A percentile compares a stretch with the other conserved stretches of the same genome.
Conservation (phyloP, 2,888 invertebrate genomes). For the Oscheius sp. region DNA sequence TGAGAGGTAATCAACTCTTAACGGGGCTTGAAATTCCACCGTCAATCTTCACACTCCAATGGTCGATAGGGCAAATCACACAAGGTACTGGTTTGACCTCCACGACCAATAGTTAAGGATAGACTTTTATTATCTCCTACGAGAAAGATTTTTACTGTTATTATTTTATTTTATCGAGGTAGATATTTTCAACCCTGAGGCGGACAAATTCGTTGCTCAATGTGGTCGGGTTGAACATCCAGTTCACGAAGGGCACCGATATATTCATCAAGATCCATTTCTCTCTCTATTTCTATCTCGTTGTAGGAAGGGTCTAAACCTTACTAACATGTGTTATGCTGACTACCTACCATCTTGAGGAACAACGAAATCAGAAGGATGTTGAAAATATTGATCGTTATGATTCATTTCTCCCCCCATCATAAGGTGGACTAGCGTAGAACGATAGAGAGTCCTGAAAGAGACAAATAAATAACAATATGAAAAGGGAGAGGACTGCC, state of each 20-base stretch:
- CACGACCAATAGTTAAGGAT: not conserved
- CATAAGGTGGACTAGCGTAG: conserved; percentile 27
- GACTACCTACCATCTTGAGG: too few species aligned
- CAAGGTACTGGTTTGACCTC: not conserved
- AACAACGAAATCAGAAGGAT: too few species aligned
- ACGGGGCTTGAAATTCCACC: too few species aligned
- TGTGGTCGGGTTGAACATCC: conserved; percentile 40
- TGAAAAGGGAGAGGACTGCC: not conserved
- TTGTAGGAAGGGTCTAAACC: too few species aligned
- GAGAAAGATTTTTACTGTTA: not conserved
- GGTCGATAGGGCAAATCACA: not conserved
- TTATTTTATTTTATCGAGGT: not conserved
- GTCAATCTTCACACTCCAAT: not conserved
- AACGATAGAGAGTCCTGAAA: conserved; percentile 32
- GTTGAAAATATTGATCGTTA: conserved; percentile 38
- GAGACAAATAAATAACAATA: not conserved
- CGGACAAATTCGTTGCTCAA: too few species aligned
- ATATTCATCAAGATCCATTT: conserved; percentile 44
- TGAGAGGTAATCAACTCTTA: too few species aligned
- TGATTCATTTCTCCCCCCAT: conserved; percentile 15
- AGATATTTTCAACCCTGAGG: not conserved
- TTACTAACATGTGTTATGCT: too few species aligned
- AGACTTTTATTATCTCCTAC: conserved; percentile 6
- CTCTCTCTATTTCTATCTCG: conserved; percentile 47
- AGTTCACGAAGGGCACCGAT: conserved; percentile 30